Conservation (phyloP, 2,113 vertebrate species). For the Glareola pratincola region DNA sequence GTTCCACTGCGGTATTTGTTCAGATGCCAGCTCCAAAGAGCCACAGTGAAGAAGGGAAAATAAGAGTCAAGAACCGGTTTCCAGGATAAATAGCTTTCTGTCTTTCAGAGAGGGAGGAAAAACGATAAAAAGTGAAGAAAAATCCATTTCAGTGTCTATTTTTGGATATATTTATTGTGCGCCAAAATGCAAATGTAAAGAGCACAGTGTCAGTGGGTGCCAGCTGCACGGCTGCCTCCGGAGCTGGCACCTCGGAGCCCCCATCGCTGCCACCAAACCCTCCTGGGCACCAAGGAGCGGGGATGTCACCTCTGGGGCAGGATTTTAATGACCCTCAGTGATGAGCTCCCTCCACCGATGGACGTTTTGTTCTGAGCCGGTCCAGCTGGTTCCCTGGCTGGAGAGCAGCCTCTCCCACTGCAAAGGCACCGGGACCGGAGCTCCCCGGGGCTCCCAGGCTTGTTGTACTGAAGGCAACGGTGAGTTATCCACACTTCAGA, state of each 20-base stretch:
- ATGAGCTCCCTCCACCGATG: not conserved
- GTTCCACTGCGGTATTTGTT: not conserved
- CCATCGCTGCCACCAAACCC: accelerated
- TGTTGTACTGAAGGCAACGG: accelerated
- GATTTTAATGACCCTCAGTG: not conserved
- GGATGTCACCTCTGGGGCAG: not conserved
- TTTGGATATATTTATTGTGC: not conserved
- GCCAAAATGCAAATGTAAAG: not conserved
- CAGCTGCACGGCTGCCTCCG: not conserved
- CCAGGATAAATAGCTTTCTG: not conserved
- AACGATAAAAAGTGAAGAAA: not conserved
- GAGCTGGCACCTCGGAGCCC: not conserved
- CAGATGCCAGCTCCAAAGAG: not conserved
- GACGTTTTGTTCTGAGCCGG: not conserved
- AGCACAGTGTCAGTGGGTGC: not conserved
- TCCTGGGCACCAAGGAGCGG: accelerated
- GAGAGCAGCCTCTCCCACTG: not conserved
- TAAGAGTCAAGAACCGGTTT: not conserved
- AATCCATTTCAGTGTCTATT: not conserved
- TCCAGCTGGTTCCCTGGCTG: not conserved
- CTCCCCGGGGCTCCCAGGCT: not conserved
- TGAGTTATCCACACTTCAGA: not conserved
- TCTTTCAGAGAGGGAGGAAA: not conserved
- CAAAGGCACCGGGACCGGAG: accelerated
- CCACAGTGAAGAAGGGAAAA: not conserved